Conservation (phyloP, 2,888 invertebrate genomes). For the Rhagium mordax region DNA sequence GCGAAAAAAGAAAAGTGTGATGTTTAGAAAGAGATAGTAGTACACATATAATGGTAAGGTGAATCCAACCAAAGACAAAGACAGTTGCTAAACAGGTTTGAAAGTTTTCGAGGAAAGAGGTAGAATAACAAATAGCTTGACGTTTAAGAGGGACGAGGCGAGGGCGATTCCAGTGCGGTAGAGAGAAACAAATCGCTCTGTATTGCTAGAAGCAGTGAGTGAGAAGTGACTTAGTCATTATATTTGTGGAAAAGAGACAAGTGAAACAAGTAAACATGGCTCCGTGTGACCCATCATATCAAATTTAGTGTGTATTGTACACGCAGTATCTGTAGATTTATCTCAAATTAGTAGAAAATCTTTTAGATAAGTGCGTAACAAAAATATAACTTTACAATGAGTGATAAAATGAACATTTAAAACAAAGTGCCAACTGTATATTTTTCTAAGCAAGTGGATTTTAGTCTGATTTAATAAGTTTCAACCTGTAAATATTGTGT, state of each 20-base stretch:
- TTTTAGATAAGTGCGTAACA: slow-evolving; percentile 60
- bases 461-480: slow-evolving; percentile 32
- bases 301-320: slow-evolving; percentile 68
- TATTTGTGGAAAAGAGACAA: slow-evolving; percentile 62
- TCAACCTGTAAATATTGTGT: slow-evolving; percentile 45
- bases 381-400: slow-evolving; percentile 54
- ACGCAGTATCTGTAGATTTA: slow-evolving; percentile 66
- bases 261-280: slow-evolving; percentile 69
- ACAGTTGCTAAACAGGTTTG: slow-evolving; percentile 69
- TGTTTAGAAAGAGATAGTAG: slow-evolving; percentile 62
- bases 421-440: slow-evolving; percentile 57
- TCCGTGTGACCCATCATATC: slow-evolving; percentile 70
- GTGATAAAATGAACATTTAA: slow-evolving; percentile 54
- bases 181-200: slow-evolving; percentile 50
- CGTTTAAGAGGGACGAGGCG: slow-evolving; percentile 46
- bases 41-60: slow-evolving; percentile 60
- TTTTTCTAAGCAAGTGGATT: slow-evolving; percentile 47
- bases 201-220: slow-evolving; percentile 50
- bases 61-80: slow-evolving; percentile 69
- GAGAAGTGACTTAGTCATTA: slow-evolving; percentile 54
- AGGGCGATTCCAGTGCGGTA: slow-evolving; percentile 54
- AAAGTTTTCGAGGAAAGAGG: slow-evolving; percentile 68
- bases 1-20: slow-evolving; percentile 52
- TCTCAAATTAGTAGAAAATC: slow-evolving; percentile 59
- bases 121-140: slow-evolving; percentile 63